A percentile compares a stretch with the other conserved stretches of the same genome.
phyloP scores from a whole-genome alignment of 2,113 vertebrate species.

The Hippocampus abdominalis region DNA sequence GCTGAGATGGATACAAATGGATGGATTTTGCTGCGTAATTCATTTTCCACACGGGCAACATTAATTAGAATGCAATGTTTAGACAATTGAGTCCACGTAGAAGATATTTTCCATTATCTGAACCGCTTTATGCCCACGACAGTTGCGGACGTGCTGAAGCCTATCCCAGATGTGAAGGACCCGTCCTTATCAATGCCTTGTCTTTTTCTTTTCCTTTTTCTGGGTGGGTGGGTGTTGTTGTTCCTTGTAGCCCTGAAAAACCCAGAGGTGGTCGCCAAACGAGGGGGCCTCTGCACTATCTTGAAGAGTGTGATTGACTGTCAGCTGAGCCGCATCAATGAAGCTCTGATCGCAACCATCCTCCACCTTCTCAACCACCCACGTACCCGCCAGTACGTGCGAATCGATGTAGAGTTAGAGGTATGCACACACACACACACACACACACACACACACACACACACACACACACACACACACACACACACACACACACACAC shows the following conservation, averaged over 20 bases:
- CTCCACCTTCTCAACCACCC: slow-evolving; percentile 98
- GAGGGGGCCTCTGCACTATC: slow-evolving; percentile 94
- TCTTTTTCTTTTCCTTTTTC: neutral
- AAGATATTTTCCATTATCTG: too few species aligned
- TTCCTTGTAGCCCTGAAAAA: slow-evolving; percentile 85
- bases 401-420: slow-evolving; percentile 94
- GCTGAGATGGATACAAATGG: too few species aligned
- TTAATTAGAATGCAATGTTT: too few species aligned
- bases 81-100: too few species aligned
- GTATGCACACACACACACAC: slow-evolving; percentile 57
- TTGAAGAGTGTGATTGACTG: slow-evolving; percentile 97
- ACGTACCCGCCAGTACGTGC: slow-evolving; percentile 91
- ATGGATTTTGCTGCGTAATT: too few species aligned
- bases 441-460: neutral
- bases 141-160: too few species aligned
- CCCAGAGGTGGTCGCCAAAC: slow-evolving; percentile 92
- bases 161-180: neutral
- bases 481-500: too few species aligned
- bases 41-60: too few species aligned
- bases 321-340: slow-evolving; percentile 95
- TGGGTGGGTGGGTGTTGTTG: neutral
- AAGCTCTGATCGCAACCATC: slow-evolving; percentile 95
- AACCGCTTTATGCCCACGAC: too few species aligned
- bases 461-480: too few species aligned
- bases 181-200: neutral